phyloP scores from a whole-genome alignment of 2,797 vertebrate genomes.

The Chiloscyllium punctatum region DNA sequence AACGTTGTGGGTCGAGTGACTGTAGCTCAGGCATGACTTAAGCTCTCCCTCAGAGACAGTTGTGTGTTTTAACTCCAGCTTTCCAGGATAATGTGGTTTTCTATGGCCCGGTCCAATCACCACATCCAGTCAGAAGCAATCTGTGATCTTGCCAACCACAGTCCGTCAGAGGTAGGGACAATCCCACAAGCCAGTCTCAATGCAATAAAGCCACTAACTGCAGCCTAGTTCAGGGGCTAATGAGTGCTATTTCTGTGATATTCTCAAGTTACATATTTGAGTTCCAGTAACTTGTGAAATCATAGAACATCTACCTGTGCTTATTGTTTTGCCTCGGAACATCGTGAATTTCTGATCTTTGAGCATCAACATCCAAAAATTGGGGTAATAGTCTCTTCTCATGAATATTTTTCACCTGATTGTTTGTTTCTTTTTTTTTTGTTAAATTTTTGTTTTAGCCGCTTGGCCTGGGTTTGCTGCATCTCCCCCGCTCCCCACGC shows the following conservation, averaged over 20 bases:
- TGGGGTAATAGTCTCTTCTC: neutral
- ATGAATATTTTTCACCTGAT: neutral
- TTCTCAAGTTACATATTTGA: neutral
- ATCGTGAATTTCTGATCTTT: neutral
- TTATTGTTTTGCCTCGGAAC: neutral
- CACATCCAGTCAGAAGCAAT: neutral
- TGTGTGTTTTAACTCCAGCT: too few relatives aligned
- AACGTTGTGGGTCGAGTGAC: too few relatives aligned
- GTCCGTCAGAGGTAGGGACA: neutral
- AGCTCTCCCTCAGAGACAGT: too few relatives aligned
- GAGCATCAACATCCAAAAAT: neutral
- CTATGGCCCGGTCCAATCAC: neutral
- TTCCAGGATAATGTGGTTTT: neutral
- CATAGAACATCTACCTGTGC: neutral
- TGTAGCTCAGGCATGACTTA: too few relatives aligned
- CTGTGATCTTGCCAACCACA: neutral
- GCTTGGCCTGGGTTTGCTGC: constrained; percentile 44
- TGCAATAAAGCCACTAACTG: neutral
- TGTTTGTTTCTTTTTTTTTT: constrained; percentile 38
- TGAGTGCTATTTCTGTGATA: neutral
- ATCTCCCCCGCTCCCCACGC: constrained; percentile 39
- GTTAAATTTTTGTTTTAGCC: constrained; percentile 26
- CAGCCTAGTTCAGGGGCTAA: neutral
- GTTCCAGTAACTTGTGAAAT: neutral
- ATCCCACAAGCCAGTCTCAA: neutral